Evolutionary conservation across 2,797 vertebrate species (phyloP).

Genomic region (Sparus aurata): DNA sequence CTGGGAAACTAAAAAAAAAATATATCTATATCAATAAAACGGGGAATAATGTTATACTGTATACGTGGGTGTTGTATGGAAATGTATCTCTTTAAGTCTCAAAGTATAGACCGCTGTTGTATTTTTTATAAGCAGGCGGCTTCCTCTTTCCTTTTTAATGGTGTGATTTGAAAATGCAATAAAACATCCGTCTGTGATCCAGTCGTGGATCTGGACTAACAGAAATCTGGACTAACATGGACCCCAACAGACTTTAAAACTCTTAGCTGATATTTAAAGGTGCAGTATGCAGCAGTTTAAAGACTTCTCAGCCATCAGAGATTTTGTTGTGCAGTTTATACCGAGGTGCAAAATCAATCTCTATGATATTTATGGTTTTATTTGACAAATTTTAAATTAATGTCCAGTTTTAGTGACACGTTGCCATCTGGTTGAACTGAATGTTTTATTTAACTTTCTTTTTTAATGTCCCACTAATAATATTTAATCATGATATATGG

Average conservation of each 20-base stretch:
- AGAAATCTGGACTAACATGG: not conserved
- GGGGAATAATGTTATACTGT: constrained; percentile 52
- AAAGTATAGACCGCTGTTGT: constrained; percentile 53
- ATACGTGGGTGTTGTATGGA: constrained; percentile 54
- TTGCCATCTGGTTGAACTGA: not conserved
- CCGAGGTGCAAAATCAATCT: not conserved
- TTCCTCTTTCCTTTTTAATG: constrained; percentile 49
- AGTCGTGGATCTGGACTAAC: not conserved
- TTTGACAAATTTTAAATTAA: not conserved
- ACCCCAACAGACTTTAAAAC: no score
- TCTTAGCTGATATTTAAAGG: not conserved
- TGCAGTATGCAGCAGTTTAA: not conserved
- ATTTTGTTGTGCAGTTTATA: not conserved
- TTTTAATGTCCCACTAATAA: no score
- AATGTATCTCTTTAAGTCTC: constrained; percentile 57
- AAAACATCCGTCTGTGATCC: constrained; percentile 50
- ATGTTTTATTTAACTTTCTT: no score
- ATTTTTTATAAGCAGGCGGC: constrained; percentile 72
- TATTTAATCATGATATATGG: no score
- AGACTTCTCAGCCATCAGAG: no score
- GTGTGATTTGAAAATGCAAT: constrained; percentile 67
- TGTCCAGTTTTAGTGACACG: not conserved
- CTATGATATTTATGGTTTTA: not conserved
- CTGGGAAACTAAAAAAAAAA: constrained; percentile 22
- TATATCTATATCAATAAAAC: constrained; percentile 44